These are phyloP conservation scores for Drosophila pallidifrons DNA, from an alignment of 1,140 invertebrate species.

Conservation along the genomic window DNA sequence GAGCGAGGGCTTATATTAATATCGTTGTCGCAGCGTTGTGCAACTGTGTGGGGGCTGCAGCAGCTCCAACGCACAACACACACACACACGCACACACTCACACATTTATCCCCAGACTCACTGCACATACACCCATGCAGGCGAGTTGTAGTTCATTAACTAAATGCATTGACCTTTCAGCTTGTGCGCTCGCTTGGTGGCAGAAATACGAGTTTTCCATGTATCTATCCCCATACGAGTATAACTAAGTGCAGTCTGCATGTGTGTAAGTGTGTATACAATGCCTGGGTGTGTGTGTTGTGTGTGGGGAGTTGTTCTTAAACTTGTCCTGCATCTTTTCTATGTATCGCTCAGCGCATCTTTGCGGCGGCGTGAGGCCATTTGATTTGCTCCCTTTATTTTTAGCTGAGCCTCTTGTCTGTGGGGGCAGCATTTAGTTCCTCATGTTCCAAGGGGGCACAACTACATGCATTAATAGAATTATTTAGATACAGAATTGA, in stretches of 20 bases:
- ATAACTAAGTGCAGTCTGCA: constrained; percentile 57
- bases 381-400: constrained; percentile 80
- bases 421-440: constrained; percentile 33
- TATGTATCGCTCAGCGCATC: constrained; percentile 62
- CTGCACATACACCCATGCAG: constrained; percentile 32
- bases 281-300: constrained; percentile 21
- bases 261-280: constrained; percentile 1
- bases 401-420: constrained; percentile 57
- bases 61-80: constrained; percentile 49
- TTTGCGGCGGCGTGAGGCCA: constrained; percentile 63
- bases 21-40: constrained; percentile 38
- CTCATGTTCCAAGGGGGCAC: background rate
- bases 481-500: background rate
- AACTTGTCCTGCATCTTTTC: constrained; percentile 81
- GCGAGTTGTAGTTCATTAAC: constrained; percentile 66
- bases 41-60: constrained; percentile 71
- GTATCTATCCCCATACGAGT: constrained; percentile 67
- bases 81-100: constrained; percentile 1
- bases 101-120: constrained; percentile 23
- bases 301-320: constrained; percentile 72
- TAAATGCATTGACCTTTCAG: constrained; percentile 81
- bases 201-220: constrained; percentile 81
- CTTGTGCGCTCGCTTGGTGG: constrained; percentile 65
- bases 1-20: constrained; percentile 55
- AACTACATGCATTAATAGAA: background rate